Percentiles rank a stretch among this genome's conserved stretches.
These are phyloP conservation scores for Drosophila sordidula DNA, from an alignment of 2,888 invertebrate genomes.

Conservation along the genomic window DNA sequence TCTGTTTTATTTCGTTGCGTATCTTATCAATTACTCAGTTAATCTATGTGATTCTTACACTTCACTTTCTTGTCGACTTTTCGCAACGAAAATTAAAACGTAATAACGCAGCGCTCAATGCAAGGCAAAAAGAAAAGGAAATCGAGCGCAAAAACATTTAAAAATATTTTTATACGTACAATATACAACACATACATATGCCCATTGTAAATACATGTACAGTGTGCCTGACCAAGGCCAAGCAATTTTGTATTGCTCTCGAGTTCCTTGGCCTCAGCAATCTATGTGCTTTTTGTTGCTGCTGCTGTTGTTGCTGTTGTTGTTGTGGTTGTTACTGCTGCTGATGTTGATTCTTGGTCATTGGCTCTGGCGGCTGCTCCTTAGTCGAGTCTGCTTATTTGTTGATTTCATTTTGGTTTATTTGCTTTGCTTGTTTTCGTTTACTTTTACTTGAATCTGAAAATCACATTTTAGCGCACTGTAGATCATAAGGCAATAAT, in stretches of 20 bases:
- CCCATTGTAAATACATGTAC: slow-evolving; percentile 21
- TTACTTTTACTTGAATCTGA: slow-evolving; percentile 68
- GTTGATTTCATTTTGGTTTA: slow-evolving; percentile 77
- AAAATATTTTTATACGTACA: slow-evolving; percentile 70
- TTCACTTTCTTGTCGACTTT: slow-evolving; percentile 73
- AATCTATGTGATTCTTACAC: slow-evolving; percentile 67
- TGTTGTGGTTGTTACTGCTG: slow-evolving; percentile 33
- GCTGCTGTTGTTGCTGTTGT: slow-evolving; percentile 23
- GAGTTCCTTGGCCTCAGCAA: slow-evolving; percentile 77
- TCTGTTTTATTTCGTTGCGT: slow-evolving; percentile 22
- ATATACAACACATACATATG: slow-evolving; percentile 20
- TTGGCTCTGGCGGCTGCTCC: slow-evolving; percentile 65
- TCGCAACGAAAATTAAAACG: slow-evolving; percentile 74
- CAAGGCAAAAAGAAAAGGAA: slow-evolving; percentile 34
- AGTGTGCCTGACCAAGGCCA: slow-evolving; percentile 77
- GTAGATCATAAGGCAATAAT: slow-evolving; percentile 35
- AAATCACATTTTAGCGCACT: slow-evolving; percentile 45
- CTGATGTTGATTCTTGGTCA: slow-evolving; percentile 74
- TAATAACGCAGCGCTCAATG: slow-evolving; percentile 58
- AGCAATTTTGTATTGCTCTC: slow-evolving; percentile 77
- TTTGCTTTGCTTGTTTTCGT: slow-evolving; percentile 68
- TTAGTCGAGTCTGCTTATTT: slow-evolving; percentile 63
- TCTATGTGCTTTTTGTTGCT: slow-evolving; percentile 47
- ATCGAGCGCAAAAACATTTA: slow-evolving; percentile 61
- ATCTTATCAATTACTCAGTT: slow-evolving; percentile 62